phyloP scores from a whole-genome alignment of 1,140 invertebrate genomes.

The Drosophila punjabiensis region DNA sequence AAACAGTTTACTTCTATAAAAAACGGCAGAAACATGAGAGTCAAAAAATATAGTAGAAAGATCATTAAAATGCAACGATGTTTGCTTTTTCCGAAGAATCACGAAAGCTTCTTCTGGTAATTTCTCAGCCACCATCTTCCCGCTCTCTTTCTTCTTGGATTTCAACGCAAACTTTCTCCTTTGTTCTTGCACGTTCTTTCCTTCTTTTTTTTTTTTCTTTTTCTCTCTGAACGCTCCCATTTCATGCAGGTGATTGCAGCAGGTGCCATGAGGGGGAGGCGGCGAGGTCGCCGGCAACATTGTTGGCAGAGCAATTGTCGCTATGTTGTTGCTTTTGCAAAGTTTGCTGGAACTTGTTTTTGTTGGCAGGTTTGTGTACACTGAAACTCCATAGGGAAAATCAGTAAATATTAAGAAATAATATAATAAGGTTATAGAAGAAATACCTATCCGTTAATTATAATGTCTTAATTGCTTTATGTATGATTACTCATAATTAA shows the following conservation, averaged over 20 bases:
- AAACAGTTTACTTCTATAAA: not conserved
- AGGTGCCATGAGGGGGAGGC: not conserved
- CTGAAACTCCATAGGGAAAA: not conserved
- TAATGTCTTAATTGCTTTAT: not conserved
- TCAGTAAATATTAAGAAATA: not conserved
- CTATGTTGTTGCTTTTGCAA: conserved; percentile 24
- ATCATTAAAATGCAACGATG: not conserved
- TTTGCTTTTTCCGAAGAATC: conserved; percentile 25
- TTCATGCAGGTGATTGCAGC: conserved; percentile 38
- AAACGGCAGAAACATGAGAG: not conserved
- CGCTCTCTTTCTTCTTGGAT: conserved; percentile 38
- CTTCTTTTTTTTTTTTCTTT: conserved; percentile 2
- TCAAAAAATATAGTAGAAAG: not conserved
- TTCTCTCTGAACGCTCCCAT: conserved; percentile 36
- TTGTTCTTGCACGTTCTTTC: conserved; percentile 58
- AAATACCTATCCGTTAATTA: not conserved
- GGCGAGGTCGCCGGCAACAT: conserved; percentile 57
- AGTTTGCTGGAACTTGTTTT: conserved; percentile 46
- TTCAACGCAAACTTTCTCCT: conserved; percentile 58
- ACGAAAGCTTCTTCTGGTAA: conserved; percentile 48
- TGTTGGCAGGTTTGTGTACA: conserved; percentile 14
- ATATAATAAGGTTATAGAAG: not conserved
- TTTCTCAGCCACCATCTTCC: conserved; percentile 32
- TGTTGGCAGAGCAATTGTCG: conserved; percentile 56
- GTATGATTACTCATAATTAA: not conserved